Evolutionary conservation across 2,113 vertebrate species (phyloP).

Genomic region (Anseranas semipalmata): DNA sequence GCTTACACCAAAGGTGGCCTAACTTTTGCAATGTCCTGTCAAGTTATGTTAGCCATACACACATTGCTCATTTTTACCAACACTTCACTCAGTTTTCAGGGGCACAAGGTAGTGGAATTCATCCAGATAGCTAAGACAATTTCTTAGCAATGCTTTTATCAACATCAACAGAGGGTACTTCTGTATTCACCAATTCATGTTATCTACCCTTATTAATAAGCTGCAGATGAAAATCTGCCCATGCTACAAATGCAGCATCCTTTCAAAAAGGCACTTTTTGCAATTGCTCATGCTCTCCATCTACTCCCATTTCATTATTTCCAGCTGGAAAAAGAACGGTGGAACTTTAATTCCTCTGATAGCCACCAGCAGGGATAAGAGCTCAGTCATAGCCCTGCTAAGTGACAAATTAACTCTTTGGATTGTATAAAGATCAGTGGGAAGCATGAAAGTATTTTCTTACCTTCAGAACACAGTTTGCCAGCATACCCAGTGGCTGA

Average conservation of each 20-base stretch:
- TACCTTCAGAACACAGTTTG: conserved; percentile 96
- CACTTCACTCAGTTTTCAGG: not conserved
- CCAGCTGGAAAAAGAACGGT: not conserved
- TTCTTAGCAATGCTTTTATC: not conserved
- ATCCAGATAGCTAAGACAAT: not conserved
- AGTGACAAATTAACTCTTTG: not conserved
- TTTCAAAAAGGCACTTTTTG: not conserved
- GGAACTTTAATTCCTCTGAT: not conserved
- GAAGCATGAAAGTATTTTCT: conserved; percentile 40
- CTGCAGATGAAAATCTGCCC: not conserved
- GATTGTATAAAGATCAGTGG: not conserved
- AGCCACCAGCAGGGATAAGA: not conserved
- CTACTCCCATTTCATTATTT: not conserved
- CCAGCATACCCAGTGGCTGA: conserved; percentile 92
- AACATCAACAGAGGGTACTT: not conserved
- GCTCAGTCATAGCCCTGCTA: not conserved
- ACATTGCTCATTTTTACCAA: not conserved
- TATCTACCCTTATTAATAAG: not conserved
- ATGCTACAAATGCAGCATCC: not conserved
- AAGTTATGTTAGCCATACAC: not conserved
- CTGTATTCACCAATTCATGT: not conserved
- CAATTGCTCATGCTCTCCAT: not conserved
- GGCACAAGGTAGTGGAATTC: not conserved
- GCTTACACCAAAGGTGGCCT: not conserved
- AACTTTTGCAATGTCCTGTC: not conserved